Evolutionary conservation across 1,140 invertebrate genomes (phyloP), one percentile per base, ranked within the genome.

Genomic region (Ceratina calcarata): DNA sequence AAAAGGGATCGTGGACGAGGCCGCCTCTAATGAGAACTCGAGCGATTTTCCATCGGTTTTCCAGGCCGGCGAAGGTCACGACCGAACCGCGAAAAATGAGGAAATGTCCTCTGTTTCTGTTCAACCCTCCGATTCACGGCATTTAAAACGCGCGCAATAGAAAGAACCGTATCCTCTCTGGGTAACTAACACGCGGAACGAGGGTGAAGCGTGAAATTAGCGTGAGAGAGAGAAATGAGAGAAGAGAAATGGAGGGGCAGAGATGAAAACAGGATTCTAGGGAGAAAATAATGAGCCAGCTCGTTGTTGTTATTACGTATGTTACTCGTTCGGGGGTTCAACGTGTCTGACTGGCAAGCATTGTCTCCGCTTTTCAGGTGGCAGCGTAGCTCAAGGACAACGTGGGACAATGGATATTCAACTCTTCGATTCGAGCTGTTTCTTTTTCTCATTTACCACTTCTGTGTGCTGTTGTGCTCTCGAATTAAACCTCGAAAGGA

Each of bases 11-110:
- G 65, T 75, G 70, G 69, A 77, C 87, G 87, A 88, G 87, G 87
- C 80, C 87, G 27, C 15, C 62, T 83, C 78, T 88, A 89, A 88
- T 84, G 88, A 89, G 84, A 87, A 83, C 84, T 87, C 84, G 82
- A 81, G 73, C 73, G 80, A 83, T 87, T 88, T 87, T 87, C 76
- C 80, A 88, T 87, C 84, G 68, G 64, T 88, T 86, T 86, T 71
- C 66, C 78, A 76, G 65, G 64, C 77, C 65, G 74, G 37, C 79
- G 83, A 86, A 89, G 82, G 82, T 86, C 82, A 81, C 82, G 85
- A 81, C 55, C 81, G 69, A 81, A 74, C 64, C 80, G 68, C 69
- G 51, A 55, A 81, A 82, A 78, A 81, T 72, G 80, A 78, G 71
- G 74, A 78, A 66, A 72, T 27, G 60, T 64, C 75, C 49, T 86